Evolutionary conservation across 2,888 invertebrate species (phyloP), one percentile per base, ranked within the genome.

Genomic region (Spodoptera exigua): DNA sequence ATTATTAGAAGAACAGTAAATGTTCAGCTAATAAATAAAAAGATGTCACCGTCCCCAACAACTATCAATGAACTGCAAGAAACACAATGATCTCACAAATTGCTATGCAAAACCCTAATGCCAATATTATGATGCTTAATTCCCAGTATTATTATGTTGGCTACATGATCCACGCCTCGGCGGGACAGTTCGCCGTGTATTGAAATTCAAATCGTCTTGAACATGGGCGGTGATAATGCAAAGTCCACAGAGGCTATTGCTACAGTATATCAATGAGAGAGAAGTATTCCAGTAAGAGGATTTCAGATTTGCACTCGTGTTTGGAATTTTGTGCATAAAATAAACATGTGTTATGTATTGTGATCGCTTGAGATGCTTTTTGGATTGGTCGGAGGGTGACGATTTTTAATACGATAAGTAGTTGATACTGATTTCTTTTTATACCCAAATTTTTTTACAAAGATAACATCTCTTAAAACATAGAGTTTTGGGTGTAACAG

Each of bases 191-290:
- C 52, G 65, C 56, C 61, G 70, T 74, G 79, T 79, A 85, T 85
- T 85, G 85, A 85, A 84, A 86, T 86, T 86, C 85, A 85, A 85
- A 85, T 84, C 76, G 74, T 71, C 71, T 72, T 62, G 70, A 71
- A 76, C 71, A 76, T 71, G 80, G 75, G 74, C 82, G 67, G 72
- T 76, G 85, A 82, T 84, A 84, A 83, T 81, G 84, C 80, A 81
- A 78, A 77, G 77, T 77, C 70, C 71, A 65, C 65, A 68, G 76
- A 66, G 61, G 46, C 74, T 79, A 80, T 82, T 83, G 79, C 80
- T 83, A 70, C 84, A 79, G 84, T 85, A 84, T 84, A 83, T 78
- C 81, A 84, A 84, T 83, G 85, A 81, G 82, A 72, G 66, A 53
- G 70, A 70, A 70, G 66, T 66, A 70, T 74, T 66, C 70, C 40